Evolutionary conservation across 2,797 vertebrate genomes (phyloP).

Genomic region (Muscicapa striata): DNA sequence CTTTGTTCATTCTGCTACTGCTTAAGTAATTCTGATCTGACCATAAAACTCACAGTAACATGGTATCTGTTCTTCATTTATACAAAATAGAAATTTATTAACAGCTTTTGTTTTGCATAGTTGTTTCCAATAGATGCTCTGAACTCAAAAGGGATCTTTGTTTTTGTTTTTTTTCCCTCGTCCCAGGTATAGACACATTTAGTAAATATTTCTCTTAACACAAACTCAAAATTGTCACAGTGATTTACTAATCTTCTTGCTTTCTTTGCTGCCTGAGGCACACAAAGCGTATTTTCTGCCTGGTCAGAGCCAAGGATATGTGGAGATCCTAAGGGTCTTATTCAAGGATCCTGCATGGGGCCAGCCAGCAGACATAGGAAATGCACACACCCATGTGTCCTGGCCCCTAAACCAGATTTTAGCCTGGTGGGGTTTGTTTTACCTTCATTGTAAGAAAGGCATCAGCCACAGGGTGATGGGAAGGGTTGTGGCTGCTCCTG

Average conservation of each 20-base stretch:
- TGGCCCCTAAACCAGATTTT: neutral
- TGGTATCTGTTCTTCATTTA: neutral
- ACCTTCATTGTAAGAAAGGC: neutral
- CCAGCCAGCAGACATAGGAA: neutral
- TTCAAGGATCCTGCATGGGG: neutral
- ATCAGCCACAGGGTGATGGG: neutral
- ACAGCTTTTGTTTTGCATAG: neutral
- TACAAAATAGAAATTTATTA: neutral
- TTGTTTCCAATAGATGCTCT: neutral
- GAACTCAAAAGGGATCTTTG: neutral
- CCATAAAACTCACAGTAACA: neutral
- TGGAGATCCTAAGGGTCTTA: neutral
- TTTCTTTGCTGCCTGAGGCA: neutral
- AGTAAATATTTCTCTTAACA: neutral
- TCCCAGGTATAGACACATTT: neutral
- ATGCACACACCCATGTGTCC: rapidly evolving
- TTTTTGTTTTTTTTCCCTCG: neutral
- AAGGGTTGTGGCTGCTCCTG: neutral
- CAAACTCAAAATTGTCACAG: neutral
- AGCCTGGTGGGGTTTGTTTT: neutral
- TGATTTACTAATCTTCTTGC: neutral
- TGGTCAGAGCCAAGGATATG: neutral
- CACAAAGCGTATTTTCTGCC: neutral
- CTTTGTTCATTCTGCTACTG: neutral
- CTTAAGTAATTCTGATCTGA: neutral